phyloP scores from a whole-genome alignment of 2,113 vertebrate genomes.

The Pimephales promelas region DNA sequence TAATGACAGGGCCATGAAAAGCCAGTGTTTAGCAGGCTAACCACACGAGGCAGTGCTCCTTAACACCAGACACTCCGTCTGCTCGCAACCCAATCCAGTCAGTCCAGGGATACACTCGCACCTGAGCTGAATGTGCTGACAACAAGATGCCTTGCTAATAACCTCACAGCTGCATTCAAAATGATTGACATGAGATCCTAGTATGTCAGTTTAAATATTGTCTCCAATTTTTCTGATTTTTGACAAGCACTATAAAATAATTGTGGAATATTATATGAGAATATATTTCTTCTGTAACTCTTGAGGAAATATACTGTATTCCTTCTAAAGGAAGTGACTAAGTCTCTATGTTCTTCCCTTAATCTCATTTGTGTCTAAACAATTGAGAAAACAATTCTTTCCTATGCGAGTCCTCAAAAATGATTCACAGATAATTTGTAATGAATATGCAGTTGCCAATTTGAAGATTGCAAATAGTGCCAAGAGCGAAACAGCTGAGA shows the following conservation, averaged over 20 bases:
- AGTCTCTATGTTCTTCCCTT: not conserved
- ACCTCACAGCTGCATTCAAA: not conserved
- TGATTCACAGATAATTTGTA: not conserved
- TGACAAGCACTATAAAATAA: not conserved
- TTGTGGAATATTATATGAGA: not conserved
- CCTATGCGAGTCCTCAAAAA: not conserved
- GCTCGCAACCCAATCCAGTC: constrained; percentile 27
- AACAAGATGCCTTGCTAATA: not conserved
- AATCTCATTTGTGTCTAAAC: not conserved
- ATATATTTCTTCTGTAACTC: not conserved
- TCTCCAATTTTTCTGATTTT: not conserved
- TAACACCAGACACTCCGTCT: constrained; percentile 51
- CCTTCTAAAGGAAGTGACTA: not conserved
- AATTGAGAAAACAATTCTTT: not conserved
- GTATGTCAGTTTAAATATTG: not conserved
- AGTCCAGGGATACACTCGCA: constrained; percentile 31
- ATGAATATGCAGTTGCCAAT: not conserved
- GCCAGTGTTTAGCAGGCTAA: constrained; percentile 74
- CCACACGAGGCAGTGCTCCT: constrained; percentile 64
- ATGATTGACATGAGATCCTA: not conserved
- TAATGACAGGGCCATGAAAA: constrained; percentile 83
- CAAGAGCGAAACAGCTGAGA: not conserved
- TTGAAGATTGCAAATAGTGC: not conserved
- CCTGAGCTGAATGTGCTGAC: not conserved
- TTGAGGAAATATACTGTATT: not conserved